Evolutionary conservation across 2,888 invertebrate species (phyloP).

Genomic region (Rhagonycha fulva): DNA sequence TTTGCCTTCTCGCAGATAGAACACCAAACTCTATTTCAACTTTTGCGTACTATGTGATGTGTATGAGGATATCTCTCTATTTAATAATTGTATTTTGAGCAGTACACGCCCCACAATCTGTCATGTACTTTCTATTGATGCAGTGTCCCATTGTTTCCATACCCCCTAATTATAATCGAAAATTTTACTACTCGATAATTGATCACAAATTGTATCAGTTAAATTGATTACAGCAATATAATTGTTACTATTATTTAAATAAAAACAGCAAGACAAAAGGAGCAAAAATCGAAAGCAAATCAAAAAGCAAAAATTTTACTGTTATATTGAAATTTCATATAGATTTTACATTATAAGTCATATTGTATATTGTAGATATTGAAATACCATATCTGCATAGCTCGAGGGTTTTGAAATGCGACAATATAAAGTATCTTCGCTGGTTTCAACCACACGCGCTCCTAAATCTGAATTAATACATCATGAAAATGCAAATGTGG

Average conservation of each 20-base stretch:
- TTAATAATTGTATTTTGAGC: constrained; percentile 23
- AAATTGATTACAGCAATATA: neutral
- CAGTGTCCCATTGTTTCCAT: constrained; percentile 14
- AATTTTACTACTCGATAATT: neutral
- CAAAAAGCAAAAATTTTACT: constrained; percentile 6
- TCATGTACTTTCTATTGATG: constrained; percentile 25
- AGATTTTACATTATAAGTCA: constrained; percentile 28
- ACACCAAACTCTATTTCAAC: constrained; percentile 12
- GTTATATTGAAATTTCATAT: constrained; percentile 15
- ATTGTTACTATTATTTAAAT: neutral
- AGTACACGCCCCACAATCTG: constrained; percentile 33
- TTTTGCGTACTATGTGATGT: constrained; percentile 15
- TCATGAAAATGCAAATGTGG: constrained; percentile 25
- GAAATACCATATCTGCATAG: constrained; percentile 49
- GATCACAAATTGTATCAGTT: neutral
- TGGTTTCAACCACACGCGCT: constrained; percentile 28
- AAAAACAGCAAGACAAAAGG: neutral
- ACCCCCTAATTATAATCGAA: constrained; percentile 11
- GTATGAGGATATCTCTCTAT: constrained; percentile 20
- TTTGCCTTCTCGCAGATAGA: constrained; percentile 12
- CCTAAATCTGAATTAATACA: constrained; percentile 19
- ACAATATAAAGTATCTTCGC: constrained; percentile 37
- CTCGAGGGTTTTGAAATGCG: constrained; percentile 46
- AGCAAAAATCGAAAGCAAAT: neutral
- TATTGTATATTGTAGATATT: constrained; percentile 21